Conservation (phyloP, 2,797 vertebrate species). For the Semotilus atromaculatus region DNA sequence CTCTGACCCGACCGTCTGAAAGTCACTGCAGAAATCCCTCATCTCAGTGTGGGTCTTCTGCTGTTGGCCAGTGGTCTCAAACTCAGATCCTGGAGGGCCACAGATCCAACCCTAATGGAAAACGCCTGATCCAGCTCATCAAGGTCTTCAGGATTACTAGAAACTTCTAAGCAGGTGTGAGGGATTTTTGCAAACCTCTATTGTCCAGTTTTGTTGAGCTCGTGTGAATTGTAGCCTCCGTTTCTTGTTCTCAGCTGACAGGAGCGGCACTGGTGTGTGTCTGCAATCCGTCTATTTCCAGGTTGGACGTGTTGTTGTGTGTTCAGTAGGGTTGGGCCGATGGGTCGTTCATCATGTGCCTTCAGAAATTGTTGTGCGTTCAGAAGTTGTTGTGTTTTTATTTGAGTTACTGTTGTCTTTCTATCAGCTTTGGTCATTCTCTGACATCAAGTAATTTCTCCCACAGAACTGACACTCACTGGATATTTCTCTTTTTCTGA, state of each 20-base stretch:
- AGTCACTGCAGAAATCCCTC: conserved; percentile 38
- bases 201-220: background rate
- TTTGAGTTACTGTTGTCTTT: background rate
- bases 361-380: no score
- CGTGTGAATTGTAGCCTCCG: background rate
- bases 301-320: background rate
- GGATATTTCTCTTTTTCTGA: background rate
- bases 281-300: background rate
- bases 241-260: background rate
- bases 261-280: background rate
- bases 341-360: no score
- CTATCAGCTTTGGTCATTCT: background rate
- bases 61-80: no score
- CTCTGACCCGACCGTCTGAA: conserved; percentile 49
- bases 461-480: background rate
- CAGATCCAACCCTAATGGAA: no score
- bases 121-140: no score
- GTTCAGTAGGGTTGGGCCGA: no score
- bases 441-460: conserved; percentile 41
- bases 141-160: no score
- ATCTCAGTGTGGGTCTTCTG: no score
- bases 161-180: no score
- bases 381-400: background rate
- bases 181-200: background rate
- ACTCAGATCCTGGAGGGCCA: no score